Evolutionary conservation across 2,797 vertebrate species (phyloP).

Genomic region (Labeo calbasu): DNA sequence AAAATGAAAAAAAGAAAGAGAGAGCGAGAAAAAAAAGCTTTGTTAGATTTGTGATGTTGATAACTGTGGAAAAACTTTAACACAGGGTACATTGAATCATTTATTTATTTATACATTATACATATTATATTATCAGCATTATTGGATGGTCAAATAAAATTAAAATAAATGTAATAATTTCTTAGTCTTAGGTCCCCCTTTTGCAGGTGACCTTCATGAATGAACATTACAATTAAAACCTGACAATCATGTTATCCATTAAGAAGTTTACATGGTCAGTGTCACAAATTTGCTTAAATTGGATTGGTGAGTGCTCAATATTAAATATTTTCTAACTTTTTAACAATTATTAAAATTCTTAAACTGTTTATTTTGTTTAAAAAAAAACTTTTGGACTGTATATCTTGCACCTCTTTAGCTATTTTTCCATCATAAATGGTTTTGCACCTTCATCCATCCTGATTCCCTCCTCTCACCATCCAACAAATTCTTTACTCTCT

Average conservation of each 20-base stretch:
- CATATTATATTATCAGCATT: background rate
- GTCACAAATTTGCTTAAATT: background rate
- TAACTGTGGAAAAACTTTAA: background rate
- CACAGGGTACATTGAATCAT: background rate
- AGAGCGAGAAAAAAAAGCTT: background rate
- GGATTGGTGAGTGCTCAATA: background rate
- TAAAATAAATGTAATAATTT: background rate
- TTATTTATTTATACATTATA: background rate
- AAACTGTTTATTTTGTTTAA: background rate
- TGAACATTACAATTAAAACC: background rate
- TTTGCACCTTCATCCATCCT: background rate
- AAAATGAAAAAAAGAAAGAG: background rate
- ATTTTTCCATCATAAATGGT: background rate
- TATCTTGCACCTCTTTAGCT: background rate
- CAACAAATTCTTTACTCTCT: conserved; percentile 11
- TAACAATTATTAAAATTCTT: background rate
- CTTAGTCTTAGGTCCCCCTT: background rate
- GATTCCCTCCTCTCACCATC: conserved; percentile 45
- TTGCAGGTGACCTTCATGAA: background rate
- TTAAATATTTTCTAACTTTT: background rate
- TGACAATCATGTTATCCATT: background rate
- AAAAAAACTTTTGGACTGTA: background rate
- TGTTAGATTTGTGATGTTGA: background rate
- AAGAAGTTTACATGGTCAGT: background rate
- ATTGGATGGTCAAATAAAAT: background rate